Evolutionary conservation across 2,888 invertebrate genomes (phyloP).

Genomic region (Drosophila formosana): DNA sequence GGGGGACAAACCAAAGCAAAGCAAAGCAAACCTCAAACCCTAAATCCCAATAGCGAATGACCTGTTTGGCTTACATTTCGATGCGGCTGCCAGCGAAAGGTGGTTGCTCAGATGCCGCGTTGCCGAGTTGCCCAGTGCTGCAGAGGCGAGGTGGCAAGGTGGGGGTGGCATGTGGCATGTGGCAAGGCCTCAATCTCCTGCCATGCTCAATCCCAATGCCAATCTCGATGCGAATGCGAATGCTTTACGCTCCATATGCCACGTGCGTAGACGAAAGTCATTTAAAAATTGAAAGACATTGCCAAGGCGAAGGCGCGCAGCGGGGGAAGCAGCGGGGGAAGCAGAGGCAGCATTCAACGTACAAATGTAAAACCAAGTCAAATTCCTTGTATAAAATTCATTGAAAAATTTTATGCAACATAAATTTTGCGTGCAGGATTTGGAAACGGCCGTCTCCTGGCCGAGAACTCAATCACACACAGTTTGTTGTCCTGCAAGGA

Average conservation of each 20-base stretch:
- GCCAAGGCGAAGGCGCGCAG: slow-evolving; percentile 30
- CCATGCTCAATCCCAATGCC: slow-evolving; percentile 28
- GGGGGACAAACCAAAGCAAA: slow-evolving; percentile 9
- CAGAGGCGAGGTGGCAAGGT: slow-evolving; percentile 1
- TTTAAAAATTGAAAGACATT: slow-evolving; percentile 71
- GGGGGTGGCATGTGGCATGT: not conserved
- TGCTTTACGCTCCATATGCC: slow-evolving; percentile 84
- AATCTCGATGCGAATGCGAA: slow-evolving; percentile 36
- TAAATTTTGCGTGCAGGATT: slow-evolving; percentile 81
- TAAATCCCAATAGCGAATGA: slow-evolving; percentile 43
- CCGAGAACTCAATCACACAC: slow-evolving; percentile 72
- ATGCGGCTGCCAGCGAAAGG: slow-evolving; percentile 50
- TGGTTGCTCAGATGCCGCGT: slow-evolving; percentile 32
- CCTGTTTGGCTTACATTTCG: slow-evolving; percentile 62
- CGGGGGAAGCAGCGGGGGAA: not conserved
- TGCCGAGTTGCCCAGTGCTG: too few relatives aligned
- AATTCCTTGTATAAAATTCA: slow-evolving; percentile 81
- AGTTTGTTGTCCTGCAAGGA: slow-evolving; percentile 14
- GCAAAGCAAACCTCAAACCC: slow-evolving; percentile 14
- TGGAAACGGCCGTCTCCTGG: slow-evolving; percentile 48
- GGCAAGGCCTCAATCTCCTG: slow-evolving; percentile 10
- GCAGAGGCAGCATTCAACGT: not conserved
- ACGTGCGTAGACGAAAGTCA: slow-evolving; percentile 79
- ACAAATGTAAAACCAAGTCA: slow-evolving; percentile 73
- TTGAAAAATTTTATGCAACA: slow-evolving; percentile 83